Evolutionary conservation across 2,888 invertebrate species (phyloP).

Genomic region (Abrostola tripartita): DNA sequence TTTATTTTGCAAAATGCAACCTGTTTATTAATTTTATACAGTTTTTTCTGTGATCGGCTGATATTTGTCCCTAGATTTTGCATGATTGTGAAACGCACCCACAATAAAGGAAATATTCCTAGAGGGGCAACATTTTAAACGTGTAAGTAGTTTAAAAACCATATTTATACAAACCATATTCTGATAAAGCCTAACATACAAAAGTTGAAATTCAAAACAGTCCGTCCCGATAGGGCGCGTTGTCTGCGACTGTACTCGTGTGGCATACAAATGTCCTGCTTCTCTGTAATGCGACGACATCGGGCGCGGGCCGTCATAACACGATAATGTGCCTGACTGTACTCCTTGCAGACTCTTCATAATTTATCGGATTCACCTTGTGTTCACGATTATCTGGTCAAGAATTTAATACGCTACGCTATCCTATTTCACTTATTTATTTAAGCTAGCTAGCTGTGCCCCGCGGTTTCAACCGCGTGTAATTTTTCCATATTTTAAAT

Average conservation of each 20-base stretch:
- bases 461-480: too few species aligned
- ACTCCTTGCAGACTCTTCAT: constrained; percentile 40
- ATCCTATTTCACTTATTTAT: too few species aligned
- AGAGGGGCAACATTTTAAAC: neutral
- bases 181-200: constrained; percentile 40
- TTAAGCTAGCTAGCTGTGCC: too few species aligned
- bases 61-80: too few species aligned
- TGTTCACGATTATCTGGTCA: constrained; percentile 7
- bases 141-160: neutral
- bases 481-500: too few species aligned
- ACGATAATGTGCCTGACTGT: constrained; percentile 46
- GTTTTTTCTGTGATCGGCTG: too few species aligned
- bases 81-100: too few species aligned
- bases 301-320: constrained; percentile 36
- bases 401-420: neutral
- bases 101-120: too few species aligned
- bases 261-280: constrained; percentile 67
- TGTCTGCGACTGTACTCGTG: constrained; percentile 51
- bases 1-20: too few species aligned
- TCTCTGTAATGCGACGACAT: constrained; percentile 57
- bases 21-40: too few species aligned
- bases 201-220: constrained; percentile 50
- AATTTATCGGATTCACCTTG: constrained; percentile 48
- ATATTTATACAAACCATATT: constrained; percentile 16
- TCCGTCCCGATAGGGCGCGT: constrained; percentile 52